These are phyloP conservation scores for Dryobates pubescens DNA, from an alignment of 2,797 vertebrate species.

Conservation along the genomic window DNA sequence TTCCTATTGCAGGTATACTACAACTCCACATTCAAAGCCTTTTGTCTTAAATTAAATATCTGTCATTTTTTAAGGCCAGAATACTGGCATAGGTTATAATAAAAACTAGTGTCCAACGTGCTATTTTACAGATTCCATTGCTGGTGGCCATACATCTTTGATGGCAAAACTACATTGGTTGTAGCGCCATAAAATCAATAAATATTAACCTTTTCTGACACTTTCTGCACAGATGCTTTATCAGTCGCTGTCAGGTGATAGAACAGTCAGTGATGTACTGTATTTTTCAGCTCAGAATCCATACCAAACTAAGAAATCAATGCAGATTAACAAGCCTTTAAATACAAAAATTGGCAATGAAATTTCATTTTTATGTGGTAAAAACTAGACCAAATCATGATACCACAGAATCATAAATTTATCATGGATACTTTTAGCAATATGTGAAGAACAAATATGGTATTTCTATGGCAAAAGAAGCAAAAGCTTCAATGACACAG, in stretches of 20 bases:
- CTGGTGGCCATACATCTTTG: constrained; percentile 77
- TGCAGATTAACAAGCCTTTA: constrained; percentile 75
- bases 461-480: not conserved
- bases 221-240: constrained; percentile 76
- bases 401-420: not conserved
- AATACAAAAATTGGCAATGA: constrained; percentile 66
- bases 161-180: constrained; percentile 78
- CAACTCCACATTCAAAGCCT: constrained; percentile 44
- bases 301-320: constrained; percentile 76
- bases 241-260: constrained; percentile 77
- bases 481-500: not conserved
- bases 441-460: not conserved
- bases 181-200: constrained; percentile 80
- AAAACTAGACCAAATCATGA: constrained; percentile 27
- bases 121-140: constrained; percentile 75
- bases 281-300: constrained; percentile 73
- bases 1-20: constrained; percentile 47
- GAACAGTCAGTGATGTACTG: constrained; percentile 73
- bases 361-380: constrained; percentile 44
- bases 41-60: constrained; percentile 73
- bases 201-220: constrained; percentile 84
- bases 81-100: constrained; percentile 68
- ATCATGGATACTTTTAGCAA: not conserved
- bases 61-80: constrained; percentile 70
- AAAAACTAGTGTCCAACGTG: constrained; percentile 63